Conservation (phyloP, 2,888 invertebrate species). For the Parthenolecanium corni region DNA sequence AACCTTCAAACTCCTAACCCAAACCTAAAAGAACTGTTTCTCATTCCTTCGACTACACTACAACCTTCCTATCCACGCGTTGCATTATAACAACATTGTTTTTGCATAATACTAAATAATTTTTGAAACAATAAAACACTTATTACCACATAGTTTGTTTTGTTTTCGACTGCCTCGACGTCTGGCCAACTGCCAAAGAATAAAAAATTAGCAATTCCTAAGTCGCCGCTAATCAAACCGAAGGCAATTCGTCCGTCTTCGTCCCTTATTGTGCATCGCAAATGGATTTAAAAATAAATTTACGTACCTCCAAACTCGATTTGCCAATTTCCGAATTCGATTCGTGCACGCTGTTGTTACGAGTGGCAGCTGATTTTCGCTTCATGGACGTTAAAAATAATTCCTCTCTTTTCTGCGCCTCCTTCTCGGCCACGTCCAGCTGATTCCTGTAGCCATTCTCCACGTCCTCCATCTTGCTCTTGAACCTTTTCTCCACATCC, state of each 20-base stretch:
- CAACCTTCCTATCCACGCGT: no score
- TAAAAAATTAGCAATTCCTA: background rate
- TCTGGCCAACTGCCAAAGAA: background rate
- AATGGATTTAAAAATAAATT: background rate
- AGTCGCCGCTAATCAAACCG: background rate
- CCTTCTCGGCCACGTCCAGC: constrained; percentile 12
- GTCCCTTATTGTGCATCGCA: background rate
- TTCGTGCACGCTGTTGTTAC: background rate
- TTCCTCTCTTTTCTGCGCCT: constrained; percentile 14
- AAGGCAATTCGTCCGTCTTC: background rate
- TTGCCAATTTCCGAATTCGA: constrained; percentile 1
- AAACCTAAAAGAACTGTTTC: no score
- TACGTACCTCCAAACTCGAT: background rate
- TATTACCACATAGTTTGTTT: background rate
- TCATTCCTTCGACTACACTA: no score
- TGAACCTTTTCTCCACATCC: constrained; percentile 6
- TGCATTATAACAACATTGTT: no score
- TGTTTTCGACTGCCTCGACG: background rate
- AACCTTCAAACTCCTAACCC: no score
- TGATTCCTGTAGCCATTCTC: constrained; percentile 3
- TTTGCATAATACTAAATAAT: no score
- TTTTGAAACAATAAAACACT: background rate
- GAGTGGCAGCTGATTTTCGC: background rate
- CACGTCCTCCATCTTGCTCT: constrained; percentile 13
- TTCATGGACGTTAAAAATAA: constrained; percentile 14